Percentiles rank a stretch among this genome's conserved stretches.
phyloP scores from a whole-genome alignment of 2,797 vertebrate species.

The Monodelphis domestica region DNA sequence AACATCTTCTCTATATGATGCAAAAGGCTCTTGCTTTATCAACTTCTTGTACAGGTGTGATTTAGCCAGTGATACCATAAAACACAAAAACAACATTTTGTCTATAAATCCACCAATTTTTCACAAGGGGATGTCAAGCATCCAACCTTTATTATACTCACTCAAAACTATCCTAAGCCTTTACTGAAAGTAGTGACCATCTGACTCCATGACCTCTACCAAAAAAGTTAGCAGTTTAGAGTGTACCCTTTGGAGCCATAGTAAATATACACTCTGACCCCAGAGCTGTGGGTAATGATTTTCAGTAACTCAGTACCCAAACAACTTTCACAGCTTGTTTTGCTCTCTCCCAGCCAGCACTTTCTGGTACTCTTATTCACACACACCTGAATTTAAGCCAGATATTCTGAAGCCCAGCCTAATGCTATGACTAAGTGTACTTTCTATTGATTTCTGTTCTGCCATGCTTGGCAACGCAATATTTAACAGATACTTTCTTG shows the following conservation, averaged over 20 bases:
- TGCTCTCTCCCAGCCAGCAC: too few species aligned
- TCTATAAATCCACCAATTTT: slow-evolving; percentile 35
- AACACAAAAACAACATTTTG: not conserved
- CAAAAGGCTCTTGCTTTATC: not conserved
- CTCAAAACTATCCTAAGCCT: slow-evolving; percentile 37
- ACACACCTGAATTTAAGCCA: not conserved
- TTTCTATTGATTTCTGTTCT: not conserved
- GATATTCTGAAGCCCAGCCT: not conserved
- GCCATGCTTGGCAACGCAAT: not conserved
- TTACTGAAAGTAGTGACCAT: not conserved
- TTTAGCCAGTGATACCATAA: slow-evolving; percentile 42
- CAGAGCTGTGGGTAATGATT: not conserved
- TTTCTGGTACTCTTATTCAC: not conserved
- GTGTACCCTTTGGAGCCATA: not conserved
- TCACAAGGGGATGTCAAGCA: slow-evolving; percentile 5
- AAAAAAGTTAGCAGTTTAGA: slow-evolving; percentile 4
- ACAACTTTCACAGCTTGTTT: not conserved
- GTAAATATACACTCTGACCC: not conserved
- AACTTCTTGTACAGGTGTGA: slow-evolving; percentile 23
- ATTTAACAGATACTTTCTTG: not conserved
- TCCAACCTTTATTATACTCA: slow-evolving; percentile 26
- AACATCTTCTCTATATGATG: slow-evolving; percentile 17
- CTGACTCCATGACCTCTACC: not conserved
- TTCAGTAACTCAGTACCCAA: not conserved
- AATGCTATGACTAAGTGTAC: not conserved